Percentiles rank a stretch among this genome's conserved stretches.
These are phyloP conservation scores for Alectoris magna DNA, from an alignment of 2,797 vertebrate genomes.

Conservation along the genomic window DNA sequence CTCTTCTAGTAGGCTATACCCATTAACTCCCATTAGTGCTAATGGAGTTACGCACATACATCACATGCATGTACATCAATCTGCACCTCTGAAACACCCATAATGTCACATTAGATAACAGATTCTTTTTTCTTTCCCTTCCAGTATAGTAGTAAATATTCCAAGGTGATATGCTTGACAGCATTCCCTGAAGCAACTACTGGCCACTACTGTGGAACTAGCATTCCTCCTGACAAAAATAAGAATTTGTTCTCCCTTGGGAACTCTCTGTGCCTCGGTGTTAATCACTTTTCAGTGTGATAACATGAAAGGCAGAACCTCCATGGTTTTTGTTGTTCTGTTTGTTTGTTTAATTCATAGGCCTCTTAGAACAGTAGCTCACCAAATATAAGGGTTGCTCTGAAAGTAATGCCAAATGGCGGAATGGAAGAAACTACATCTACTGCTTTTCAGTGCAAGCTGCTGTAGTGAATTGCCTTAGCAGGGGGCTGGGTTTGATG, in stretches of 20 bases:
- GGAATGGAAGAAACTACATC: too few species aligned
- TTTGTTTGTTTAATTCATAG: too few species aligned
- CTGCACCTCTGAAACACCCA: neutral
- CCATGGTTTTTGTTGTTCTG: neutral
- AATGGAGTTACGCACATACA: slow-evolving; percentile 43
- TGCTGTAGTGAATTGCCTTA: too few species aligned
- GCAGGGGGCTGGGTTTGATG: too few species aligned
- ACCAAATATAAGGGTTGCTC: too few species aligned
- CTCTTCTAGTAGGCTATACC: neutral
- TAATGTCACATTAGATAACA: neutral
- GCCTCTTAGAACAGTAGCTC: too few species aligned
- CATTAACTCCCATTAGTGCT: slow-evolving; percentile 59
- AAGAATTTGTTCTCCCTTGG: neutral
- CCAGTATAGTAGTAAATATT: neutral
- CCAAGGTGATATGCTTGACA: neutral
- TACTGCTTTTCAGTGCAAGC: too few species aligned
- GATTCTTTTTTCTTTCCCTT: neutral
- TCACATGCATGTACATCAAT: neutral
- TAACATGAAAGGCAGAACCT: neutral
- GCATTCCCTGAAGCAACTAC: neutral
- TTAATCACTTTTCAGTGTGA: neutral
- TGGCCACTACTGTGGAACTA: neutral
- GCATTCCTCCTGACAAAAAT: neutral
- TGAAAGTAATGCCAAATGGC: too few species aligned
- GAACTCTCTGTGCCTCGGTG: neutral